Conservation (phyloP, 2,113 vertebrate genomes). For the Pycnonotus jocosus region DNA sequence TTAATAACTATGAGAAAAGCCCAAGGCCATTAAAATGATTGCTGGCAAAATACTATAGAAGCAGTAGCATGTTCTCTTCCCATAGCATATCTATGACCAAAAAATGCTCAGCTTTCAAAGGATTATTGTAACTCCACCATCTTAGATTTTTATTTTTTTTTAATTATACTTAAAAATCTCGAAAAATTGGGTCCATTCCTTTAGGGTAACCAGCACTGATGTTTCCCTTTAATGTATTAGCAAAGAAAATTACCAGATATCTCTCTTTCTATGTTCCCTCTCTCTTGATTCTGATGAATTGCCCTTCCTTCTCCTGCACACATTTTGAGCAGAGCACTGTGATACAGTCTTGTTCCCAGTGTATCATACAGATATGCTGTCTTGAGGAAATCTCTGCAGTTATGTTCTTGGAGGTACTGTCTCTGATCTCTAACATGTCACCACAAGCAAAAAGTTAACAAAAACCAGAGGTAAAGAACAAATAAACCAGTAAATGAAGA, state of each 20-base stretch:
- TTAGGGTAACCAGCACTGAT: neutral
- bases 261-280: neutral
- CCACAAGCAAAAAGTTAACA: neutral
- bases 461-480: neutral
- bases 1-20: conserved; percentile 47
- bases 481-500: neutral
- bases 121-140: conserved; percentile 18
- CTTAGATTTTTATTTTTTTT: neutral
- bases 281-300: neutral
- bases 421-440: neutral
- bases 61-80: conserved; percentile 11
- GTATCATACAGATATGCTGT: neutral
- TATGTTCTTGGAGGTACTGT: neutral
- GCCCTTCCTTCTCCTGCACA: neutral
- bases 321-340: neutral
- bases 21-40: conserved; percentile 36
- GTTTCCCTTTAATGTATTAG: neutral
- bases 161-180: conserved; percentile 47
- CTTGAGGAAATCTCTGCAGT: neutral
- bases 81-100: conserved; percentile 1
- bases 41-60: conserved; percentile 29
- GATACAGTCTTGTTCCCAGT: neutral
- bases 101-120: conserved; percentile 50
- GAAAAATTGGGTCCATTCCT: neutral
- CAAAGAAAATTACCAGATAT: conserved; percentile 1